phyloP scores from a whole-genome alignment of 2,113 vertebrate genomes.

The Plecturocebus donacophilus region DNA sequence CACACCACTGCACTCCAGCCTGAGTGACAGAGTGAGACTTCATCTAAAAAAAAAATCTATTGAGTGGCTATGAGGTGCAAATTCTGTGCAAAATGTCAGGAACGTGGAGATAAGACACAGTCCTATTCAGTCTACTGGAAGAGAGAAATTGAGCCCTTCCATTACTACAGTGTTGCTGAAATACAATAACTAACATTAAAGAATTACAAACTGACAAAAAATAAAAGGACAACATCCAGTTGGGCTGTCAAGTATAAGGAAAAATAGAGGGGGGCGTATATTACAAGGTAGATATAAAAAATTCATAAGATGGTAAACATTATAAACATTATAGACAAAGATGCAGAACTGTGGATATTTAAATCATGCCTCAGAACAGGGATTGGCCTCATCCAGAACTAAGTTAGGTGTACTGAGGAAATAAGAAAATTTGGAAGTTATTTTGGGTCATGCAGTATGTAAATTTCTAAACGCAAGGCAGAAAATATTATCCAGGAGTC shows the following conservation, averaged over 20 bases:
- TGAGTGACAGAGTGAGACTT: too few species aligned
- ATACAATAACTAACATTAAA: background rate
- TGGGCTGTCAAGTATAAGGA: background rate
- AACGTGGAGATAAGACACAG: background rate
- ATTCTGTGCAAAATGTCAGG: background rate
- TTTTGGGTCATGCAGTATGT: background rate
- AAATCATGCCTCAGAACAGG: background rate
- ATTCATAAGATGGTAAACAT: background rate
- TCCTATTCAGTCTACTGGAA: background rate
- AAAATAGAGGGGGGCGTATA: background rate
- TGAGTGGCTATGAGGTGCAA: conserved; percentile 21
- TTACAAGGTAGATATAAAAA: conserved; percentile 25
- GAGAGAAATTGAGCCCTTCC: background rate
- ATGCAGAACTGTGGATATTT: background rate
- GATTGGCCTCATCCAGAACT: background rate
- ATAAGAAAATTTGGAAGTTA: background rate
- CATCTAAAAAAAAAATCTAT: background rate
- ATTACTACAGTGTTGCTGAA: background rate
- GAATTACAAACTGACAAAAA: background rate
- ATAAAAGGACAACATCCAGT: background rate
- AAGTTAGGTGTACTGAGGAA: background rate
- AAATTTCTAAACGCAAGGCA: background rate
- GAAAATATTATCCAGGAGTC: background rate
- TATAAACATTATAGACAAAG: conserved; percentile 44
- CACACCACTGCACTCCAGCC: too few species aligned